Percentiles rank a stretch among this genome's conserved stretches.
Evolutionary conservation across 2,888 invertebrate genomes (phyloP).

Genomic region (Isotomurus palustris): DNA sequence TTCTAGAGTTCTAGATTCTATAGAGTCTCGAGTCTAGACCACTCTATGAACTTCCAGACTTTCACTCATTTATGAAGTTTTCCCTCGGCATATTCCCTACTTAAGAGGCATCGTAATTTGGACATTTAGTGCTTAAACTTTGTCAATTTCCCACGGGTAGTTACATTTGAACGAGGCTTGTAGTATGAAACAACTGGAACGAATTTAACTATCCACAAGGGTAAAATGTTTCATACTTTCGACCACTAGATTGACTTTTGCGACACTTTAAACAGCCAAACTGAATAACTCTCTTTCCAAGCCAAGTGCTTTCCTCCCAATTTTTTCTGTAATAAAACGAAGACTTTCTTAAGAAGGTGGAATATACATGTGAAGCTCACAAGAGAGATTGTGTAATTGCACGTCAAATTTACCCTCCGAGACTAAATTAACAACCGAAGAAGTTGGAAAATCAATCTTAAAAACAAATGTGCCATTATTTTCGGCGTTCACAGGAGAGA

Average conservation of each 20-base stretch:
- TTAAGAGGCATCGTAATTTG: slow-evolving; percentile 14
- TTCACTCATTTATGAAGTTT: slow-evolving; percentile 22
- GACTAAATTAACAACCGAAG: slow-evolving; percentile 15
- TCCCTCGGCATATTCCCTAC: slow-evolving; percentile 8
- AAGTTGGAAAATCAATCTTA: slow-evolving; percentile 29
- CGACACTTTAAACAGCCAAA: no score
- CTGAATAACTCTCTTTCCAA: no score
- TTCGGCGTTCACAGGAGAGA: slow-evolving; percentile 24
- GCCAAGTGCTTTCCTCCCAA: no score
- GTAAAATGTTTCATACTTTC: not conserved
- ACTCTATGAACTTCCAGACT: no score
- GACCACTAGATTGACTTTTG: not conserved
- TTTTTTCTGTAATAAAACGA: no score
- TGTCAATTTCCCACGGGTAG: slow-evolving; percentile 28
- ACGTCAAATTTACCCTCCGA: not conserved
- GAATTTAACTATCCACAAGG: not conserved
- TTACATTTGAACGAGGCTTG: not conserved
- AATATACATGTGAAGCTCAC: no score
- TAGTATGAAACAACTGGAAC: slow-evolving; percentile 3
- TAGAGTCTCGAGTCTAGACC: no score
- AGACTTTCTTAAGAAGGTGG: no score
- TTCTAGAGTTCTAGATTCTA: no score
- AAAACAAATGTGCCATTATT: slow-evolving; percentile 21
- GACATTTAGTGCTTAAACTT: slow-evolving; percentile 24
- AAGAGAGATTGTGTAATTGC: no score